Percentiles rank a stretch among this genome's conserved stretches.
Conservation (phyloP, 2,888 invertebrate genomes). For the Apamea anceps region DNA sequence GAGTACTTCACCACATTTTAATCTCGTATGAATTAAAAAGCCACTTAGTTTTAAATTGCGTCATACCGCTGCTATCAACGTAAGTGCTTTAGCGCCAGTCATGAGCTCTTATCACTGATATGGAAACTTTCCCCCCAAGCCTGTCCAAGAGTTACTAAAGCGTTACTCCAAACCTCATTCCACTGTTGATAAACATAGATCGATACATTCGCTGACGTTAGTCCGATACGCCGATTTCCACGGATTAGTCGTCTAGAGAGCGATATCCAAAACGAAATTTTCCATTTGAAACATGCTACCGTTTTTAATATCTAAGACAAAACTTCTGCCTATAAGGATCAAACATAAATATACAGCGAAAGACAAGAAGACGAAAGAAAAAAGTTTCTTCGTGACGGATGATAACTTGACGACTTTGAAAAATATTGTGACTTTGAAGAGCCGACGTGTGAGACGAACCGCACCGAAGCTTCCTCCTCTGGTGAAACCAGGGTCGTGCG, state of each 20-base stretch:
- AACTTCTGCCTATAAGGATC: slow-evolving; percentile 75
- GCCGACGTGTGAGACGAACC: slow-evolving; percentile 72
- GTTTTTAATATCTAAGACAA: slow-evolving; percentile 84
- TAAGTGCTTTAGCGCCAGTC: slow-evolving; percentile 28
- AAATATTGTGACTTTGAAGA: slow-evolving; percentile 66
- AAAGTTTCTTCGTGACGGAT: slow-evolving; percentile 74
- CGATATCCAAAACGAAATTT: slow-evolving; percentile 8
- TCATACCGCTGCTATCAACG: slow-evolving; percentile 24
- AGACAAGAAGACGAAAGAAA: slow-evolving; percentile 73
- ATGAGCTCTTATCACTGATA: slow-evolving; percentile 58
- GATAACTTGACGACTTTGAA: slow-evolving; percentile 76
- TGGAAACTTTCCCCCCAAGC: slow-evolving; percentile 49
- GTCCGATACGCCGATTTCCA: slow-evolving; percentile 51
- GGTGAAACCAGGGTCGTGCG: slow-evolving; percentile 73
- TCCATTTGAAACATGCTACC: slow-evolving; percentile 78
- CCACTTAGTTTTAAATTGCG: slow-evolving; percentile 42
- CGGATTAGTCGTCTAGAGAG: slow-evolving; percentile 51
- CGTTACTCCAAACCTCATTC: slow-evolving; percentile 58
- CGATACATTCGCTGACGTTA: slow-evolving; percentile 60
- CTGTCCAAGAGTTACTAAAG: slow-evolving; percentile 58
- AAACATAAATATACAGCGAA: slow-evolving; percentile 71
- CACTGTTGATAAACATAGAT: slow-evolving; percentile 60
- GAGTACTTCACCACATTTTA: slow-evolving; percentile 17
- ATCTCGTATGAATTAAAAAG: slow-evolving; percentile 27
- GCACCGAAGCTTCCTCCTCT: slow-evolving; percentile 73